Evolutionary conservation across 2,888 invertebrate genomes (phyloP).

Genomic region (Caenorhabditis japonica): DNA sequence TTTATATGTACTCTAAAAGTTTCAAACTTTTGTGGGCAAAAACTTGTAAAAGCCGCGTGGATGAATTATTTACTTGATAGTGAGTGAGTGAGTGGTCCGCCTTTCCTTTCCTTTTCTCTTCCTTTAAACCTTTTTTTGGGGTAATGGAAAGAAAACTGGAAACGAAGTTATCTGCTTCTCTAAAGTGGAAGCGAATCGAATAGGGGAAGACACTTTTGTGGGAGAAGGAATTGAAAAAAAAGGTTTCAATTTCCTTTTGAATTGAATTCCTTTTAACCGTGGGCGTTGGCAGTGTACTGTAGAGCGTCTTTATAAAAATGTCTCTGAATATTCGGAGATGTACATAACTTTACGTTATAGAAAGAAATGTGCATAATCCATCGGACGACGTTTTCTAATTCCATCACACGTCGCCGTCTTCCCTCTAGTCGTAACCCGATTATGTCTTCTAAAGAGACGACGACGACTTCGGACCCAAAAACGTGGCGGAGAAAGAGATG

Average conservation of each 20-base stretch:
- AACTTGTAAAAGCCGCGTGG: slow-evolving; percentile 33
- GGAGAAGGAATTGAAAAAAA: no score
- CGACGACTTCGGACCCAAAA: slow-evolving; percentile 25
- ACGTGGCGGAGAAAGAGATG: slow-evolving; percentile 20
- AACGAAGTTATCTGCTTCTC: no score
- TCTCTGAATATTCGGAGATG: no score
- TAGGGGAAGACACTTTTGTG: no score
- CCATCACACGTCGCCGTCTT: slow-evolving; percentile 38
- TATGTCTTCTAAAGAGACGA: slow-evolving; percentile 43
- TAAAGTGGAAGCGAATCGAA: no score
- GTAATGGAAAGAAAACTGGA: no score
- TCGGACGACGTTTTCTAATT: slow-evolving; percentile 35
- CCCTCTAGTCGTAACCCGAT: slow-evolving; percentile 44
- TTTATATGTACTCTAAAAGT: slow-evolving; percentile 11
- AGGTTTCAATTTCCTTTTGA: no score
- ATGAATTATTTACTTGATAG: slow-evolving; percentile 50
- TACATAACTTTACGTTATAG: no score
- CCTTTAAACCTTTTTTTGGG: slow-evolving; percentile 5
- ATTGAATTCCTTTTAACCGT: no score
- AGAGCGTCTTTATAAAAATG: no score
- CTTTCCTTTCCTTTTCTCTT: slow-evolving; percentile 19
- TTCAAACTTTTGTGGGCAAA: slow-evolving; percentile 18
- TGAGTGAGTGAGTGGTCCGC: no score
- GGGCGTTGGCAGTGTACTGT: no score
- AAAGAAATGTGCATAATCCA: slow-evolving; percentile 45